Evolutionary conservation across 2,797 vertebrate genomes (phyloP), one percentile per base, ranked within the genome.

Genomic region (Spheniscus humboldti): DNA sequence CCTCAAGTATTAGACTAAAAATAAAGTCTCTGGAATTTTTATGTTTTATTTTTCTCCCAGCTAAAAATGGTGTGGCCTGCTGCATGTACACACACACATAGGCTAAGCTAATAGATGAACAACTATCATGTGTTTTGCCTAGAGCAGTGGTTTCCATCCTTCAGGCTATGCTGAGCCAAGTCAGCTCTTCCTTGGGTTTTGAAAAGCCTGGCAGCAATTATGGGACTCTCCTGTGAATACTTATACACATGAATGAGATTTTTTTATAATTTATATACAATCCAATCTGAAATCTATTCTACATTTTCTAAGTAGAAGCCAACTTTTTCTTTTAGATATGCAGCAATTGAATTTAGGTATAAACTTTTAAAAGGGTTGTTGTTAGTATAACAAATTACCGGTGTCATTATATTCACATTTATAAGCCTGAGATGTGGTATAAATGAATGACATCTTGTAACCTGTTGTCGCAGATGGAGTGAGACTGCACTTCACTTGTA

Each of bases 51-150:
- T 92, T 88, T 80, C 76, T 89, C 15, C 5, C 48, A 88, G 86
- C 73, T 94, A 88, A 94, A 95, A 92, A 30, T 20, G 24, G 33
- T 4, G 5, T n/a, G 55, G 35, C 23, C 45, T 95, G 27, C 69
- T 79, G 50, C 68, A 74, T 28, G 16, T 53, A 75, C 31, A 30
- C 15, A 74, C 5, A 8, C 57, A 92, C 45, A 66, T 2, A 80
- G 59, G 19, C 67, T 68, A 73, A 80, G 33, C 47, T 92, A 87
- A 89, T 41, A 89, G 88, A 94, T 68, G 83, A 97, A 78, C 77
- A 97, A 62, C 88, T 92, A 87, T 96, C 74, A 93, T 90, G 76
- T 79, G 74, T 97, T 95, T 97, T 91, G 97, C 97, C 95, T 96
- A 92, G 76, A 97, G 97, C 96, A 91, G 71, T 83, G 74, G 64